A percentile compares a stretch with the other conserved stretches of the same genome.
Conservation (phyloP, 1,140 invertebrate species). For the Zophobas atratus region DNA sequence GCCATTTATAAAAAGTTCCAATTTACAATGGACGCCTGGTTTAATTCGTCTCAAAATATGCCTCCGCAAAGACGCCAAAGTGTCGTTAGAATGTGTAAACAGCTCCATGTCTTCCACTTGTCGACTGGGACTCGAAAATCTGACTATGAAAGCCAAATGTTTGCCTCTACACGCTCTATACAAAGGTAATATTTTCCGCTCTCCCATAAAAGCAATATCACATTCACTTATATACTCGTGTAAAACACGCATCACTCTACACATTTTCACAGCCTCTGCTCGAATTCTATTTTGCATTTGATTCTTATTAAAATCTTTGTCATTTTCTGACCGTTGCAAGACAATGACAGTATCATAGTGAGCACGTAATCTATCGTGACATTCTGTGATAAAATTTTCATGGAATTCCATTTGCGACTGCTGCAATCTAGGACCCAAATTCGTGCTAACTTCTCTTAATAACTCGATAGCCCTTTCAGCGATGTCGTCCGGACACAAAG, state of each 20-base stretch:
- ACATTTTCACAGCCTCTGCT: conserved; percentile 91
- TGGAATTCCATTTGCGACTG: conserved; percentile 85
- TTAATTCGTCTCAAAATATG: conserved; percentile 84
- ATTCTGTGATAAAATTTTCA: conserved; percentile 92
- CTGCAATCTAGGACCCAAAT: conserved; percentile 89
- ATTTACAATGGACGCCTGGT: conserved; percentile 83
- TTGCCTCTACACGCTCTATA: conserved; percentile 92
- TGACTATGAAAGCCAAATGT: conserved; percentile 86
- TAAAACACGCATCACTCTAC: conserved; percentile 93
- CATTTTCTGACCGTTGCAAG: conserved; percentile 67
- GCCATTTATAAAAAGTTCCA: conserved; percentile 92
- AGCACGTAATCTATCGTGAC: conserved; percentile 89
- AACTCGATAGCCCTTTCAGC: conserved; percentile 92
- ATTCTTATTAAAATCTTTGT: conserved; percentile 64
- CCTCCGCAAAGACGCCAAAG: conserved; percentile 84
- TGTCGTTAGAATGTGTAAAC: conserved; percentile 95
- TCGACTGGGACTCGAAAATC: conserved; percentile 92
- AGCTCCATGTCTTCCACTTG: conserved; percentile 95
- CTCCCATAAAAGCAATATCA: conserved; percentile 92
- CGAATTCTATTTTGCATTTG: conserved; percentile 71
- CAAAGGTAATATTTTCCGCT: conserved; percentile 90
- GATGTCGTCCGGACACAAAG: conserved; percentile 92
- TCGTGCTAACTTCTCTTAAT: conserved; percentile 94
- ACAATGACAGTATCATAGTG: conserved; percentile 83
- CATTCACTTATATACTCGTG: conserved; percentile 97